Percentiles rank a stretch among this genome's conserved stretches.
phyloP scores from a whole-genome alignment of 2,113 vertebrate genomes.

The Psilopsiagon aurifrons region DNA sequence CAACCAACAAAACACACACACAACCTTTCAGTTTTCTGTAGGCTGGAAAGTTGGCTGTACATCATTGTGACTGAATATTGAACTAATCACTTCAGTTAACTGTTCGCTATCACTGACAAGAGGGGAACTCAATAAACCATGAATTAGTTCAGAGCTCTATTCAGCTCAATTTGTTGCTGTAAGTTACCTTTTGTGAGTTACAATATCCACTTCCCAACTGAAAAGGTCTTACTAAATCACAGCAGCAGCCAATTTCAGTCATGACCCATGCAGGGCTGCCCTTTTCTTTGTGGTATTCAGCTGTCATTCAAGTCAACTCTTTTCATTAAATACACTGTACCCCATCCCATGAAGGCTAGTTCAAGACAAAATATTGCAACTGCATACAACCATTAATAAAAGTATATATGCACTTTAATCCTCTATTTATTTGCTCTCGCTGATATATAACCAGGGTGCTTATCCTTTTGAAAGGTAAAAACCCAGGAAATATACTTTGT shows the following conservation, averaged over 20 bases:
- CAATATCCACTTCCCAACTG: constrained; percentile 79
- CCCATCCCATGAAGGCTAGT: background rate
- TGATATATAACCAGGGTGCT: background rate
- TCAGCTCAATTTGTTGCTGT: constrained; percentile 85
- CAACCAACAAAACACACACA: background rate
- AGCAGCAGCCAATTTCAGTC: constrained; percentile 79
- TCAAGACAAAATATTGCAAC: constrained; percentile 10
- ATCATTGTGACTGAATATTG: constrained; percentile 66
- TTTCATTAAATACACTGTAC: constrained; percentile 84
- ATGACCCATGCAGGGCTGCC: constrained; percentile 76
- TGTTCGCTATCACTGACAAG: constrained; percentile 50
- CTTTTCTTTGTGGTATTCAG: constrained; percentile 83
- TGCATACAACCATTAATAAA: background rate
- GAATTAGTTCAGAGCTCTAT: constrained; percentile 74
- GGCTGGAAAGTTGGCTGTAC: constrained; percentile 1
- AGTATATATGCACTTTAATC: background rate
- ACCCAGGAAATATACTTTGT: background rate
- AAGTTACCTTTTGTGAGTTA: constrained; percentile 84
- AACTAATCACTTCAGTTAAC: constrained; percentile 66
- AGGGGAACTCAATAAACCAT: constrained; percentile 57
- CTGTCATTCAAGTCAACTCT: constrained; percentile 82
- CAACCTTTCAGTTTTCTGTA: background rate
- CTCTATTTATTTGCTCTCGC: background rate
- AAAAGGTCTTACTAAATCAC: constrained; percentile 77
- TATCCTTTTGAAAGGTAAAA: background rate